Conservation (phyloP, 2,888 invertebrate genomes). For the Heterodera filipjevi region DNA sequence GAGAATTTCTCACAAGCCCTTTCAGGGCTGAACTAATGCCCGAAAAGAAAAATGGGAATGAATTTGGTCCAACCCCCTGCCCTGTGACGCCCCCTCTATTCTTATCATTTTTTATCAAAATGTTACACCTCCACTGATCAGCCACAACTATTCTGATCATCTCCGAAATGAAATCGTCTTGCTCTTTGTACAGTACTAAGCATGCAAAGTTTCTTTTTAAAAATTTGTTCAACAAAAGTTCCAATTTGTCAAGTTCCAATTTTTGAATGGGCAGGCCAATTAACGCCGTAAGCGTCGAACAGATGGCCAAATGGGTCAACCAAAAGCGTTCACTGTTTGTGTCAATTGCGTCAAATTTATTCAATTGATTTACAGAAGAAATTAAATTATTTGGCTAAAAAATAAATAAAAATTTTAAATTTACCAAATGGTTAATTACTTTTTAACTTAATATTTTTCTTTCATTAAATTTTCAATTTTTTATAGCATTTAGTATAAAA, state of each 20-base stretch:
- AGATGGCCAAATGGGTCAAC: neutral
- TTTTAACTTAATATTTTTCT: no score
- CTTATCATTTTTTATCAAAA: no score
- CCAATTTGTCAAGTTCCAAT: neutral
- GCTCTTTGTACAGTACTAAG: neutral
- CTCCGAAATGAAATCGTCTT: neutral
- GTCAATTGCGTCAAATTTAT: neutral
- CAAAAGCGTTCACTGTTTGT: neutral
- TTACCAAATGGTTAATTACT: neutral
- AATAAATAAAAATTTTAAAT: neutral
- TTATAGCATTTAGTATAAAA: no score
- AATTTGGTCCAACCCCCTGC: no score
- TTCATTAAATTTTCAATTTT: no score
- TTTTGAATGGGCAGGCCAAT: neutral
- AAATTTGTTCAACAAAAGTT: neutral
- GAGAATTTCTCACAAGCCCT: no score
- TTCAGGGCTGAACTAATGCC: no score
- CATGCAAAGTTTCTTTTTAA: neutral
- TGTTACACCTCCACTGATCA: neutral
- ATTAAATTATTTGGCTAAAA: neutral
- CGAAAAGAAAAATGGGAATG: no score
- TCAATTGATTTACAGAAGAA: neutral
- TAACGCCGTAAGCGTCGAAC: neutral
- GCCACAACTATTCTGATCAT: neutral
- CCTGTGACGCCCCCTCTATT: no score